Percentiles rank a stretch among this genome's conserved stretches.
phyloP scores from a whole-genome alignment of 2,888 invertebrate genomes.

The Ochlodes sylvanus region DNA sequence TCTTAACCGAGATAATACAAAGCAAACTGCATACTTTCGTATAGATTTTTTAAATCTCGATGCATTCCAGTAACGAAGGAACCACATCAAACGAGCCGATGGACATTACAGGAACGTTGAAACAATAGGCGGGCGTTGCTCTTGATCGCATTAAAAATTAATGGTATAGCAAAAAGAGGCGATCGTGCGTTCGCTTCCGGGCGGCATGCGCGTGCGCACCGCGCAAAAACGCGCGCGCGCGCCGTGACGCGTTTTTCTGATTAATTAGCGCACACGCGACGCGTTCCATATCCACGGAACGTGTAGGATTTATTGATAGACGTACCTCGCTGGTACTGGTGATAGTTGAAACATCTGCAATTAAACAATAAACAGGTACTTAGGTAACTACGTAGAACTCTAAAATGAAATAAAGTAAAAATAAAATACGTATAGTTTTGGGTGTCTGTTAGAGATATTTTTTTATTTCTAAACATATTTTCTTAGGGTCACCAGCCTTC shows the following conservation, averaged over 20 bases:
- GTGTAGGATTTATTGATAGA: constrained; percentile 36
- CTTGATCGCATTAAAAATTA: constrained; percentile 64
- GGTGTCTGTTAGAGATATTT: no score
- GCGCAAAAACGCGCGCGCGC: constrained; percentile 60
- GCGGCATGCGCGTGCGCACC: constrained; percentile 47
- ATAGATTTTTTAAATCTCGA: no score
- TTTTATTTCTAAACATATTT: no score
- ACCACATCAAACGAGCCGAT: constrained; percentile 21
- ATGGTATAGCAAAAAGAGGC: constrained; percentile 60
- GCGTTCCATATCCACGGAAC: constrained; percentile 31
- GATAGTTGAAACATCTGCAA: background rate
- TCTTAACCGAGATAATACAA: no score
- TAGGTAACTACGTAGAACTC: no score
- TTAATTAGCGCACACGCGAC: constrained; percentile 59
- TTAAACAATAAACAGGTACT: no score
- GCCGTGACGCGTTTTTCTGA: constrained; percentile 58
- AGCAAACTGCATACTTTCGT: no score
- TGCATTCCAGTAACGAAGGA: background rate
- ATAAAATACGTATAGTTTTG: no score
- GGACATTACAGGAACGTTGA: constrained; percentile 31
- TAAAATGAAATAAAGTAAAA: no score
- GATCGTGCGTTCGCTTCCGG: constrained; percentile 63
- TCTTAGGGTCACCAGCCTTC: no score
- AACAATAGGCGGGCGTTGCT: constrained; percentile 59
- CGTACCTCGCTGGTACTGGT: constrained; percentile 11